phyloP scores from a whole-genome alignment of 2,113 vertebrate genomes.

The Acrocephalus arundinaceus region DNA sequence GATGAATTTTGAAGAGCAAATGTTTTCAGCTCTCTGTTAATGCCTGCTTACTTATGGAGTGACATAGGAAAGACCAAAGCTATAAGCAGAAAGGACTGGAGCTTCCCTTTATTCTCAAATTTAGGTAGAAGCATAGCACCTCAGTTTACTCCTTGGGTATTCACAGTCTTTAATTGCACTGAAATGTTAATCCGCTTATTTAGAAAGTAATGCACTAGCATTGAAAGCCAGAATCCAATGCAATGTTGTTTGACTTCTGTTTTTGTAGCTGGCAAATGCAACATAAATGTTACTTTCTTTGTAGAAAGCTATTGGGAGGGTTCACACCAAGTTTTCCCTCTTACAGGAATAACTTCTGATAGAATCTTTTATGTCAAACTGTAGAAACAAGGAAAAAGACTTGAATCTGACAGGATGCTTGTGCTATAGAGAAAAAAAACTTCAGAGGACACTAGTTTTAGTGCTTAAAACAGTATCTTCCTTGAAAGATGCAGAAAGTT shows the following conservation, averaged over 20 bases:
- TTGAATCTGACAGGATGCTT: neutral
- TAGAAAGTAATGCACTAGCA: neutral
- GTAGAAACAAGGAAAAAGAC: neutral
- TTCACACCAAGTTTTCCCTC: neutral
- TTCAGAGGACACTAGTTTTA: neutral
- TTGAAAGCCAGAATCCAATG: neutral
- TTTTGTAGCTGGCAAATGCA: rapidly evolving
- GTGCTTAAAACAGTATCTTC: neutral
- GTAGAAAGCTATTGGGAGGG: neutral
- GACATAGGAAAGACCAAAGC: neutral
- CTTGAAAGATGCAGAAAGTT: neutral
- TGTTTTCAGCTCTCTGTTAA: neutral
- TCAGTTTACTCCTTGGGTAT: neutral
- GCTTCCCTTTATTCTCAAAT: neutral
- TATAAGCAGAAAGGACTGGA: neutral
- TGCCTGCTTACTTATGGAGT: neutral
- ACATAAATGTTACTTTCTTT: neutral
- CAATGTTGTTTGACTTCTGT: neutral
- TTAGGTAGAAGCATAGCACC: neutral
- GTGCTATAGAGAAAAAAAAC: neutral
- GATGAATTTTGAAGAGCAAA: neutral
- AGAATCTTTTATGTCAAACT: neutral
- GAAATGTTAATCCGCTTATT: neutral
- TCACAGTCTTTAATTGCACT: neutral
- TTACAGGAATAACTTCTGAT: neutral